Evolutionary conservation across 2,113 vertebrate genomes (phyloP), one percentile per base, ranked within the genome.

Genomic region (Indicator indicator): DNA sequence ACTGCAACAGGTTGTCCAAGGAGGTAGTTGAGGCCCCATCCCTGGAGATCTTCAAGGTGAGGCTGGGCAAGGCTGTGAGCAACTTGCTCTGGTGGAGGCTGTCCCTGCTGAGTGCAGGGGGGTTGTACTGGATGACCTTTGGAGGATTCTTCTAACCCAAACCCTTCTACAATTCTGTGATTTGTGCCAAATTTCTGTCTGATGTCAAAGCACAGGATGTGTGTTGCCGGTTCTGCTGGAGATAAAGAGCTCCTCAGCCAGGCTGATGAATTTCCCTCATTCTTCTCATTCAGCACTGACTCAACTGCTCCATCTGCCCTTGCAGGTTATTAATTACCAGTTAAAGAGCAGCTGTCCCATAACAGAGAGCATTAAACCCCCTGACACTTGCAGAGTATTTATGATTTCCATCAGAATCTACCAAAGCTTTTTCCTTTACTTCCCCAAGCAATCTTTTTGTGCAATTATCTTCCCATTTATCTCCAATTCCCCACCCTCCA

Each of bases 281-380:
- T 91, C 36, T 67, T 86, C 74, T 86, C 59, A 32, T 81, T 92
- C 83, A 76, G 56, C 75, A 38, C 88, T 91, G 90, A 95, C 75
- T 63, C 89, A 96, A 97, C 82, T 83, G 74, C 95, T 90, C 56
- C 93, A 81, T 97, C 95, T 96, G 75, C 92, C 91, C 95, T 96
- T 97, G 74, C 90, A 89, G 72, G 65, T 95, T 97, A 96, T 97
- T 97, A 97, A 96, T 97, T 96, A 76, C 83, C 76, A 74, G 86
- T 83, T 96, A 94, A 97, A 96, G 94, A 97, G 94, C 92, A 95
- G 79, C 86, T 96, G 79, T 91, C 91, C 84, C 74, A 90, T 97
- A 94, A 97, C 97, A 89, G 55, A 64, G 73, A 85, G 5, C 38
- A 42, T 90, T 84, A 81, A 89, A 92, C 93, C 74, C 83, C 82